Evolutionary conservation across 1,140 invertebrate genomes (phyloP), one percentile per base, ranked within the genome.

Genomic region (Melanaphis sacchari): DNA sequence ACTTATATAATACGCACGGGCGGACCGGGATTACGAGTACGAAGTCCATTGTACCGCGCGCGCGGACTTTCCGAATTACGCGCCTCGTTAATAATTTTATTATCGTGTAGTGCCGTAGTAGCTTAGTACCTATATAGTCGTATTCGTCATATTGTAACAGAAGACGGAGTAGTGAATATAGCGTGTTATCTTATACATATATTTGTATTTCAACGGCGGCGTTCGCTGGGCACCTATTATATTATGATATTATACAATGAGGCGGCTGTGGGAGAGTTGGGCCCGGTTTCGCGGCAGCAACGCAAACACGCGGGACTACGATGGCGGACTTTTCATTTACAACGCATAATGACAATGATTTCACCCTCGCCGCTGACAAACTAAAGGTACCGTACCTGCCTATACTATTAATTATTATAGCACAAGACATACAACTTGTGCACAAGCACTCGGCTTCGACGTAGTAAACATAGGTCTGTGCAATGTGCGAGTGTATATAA

Each of bases 1-100:
- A 49, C 46, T 49, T 49, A 49, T 66, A 76, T 15, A n/a, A 31
- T 31, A 15, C 31, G 59, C 31, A 4, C 15, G 11, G 31, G 59
- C 15, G 59, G 59, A 18, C 31, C 59, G 59, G n/a, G 15, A n/a
- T 76, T 76, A n/a, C 11, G n/a, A 76, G 22, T 38, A 90, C 88
- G 88, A 90, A n/a, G 88, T 90, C 49, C 88, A 90, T 90, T 54
- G 88, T 90, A 18, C 36, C n/a, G n/a, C n/a, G 15, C 7, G 15
- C 66, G 87, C 31, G 87, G 87, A 89, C 88, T 90, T 90, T 52
- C 49, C 49, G 49, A 90, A 90, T 90, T 89, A 40, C 88, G 46
- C 88, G 49, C 43, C 88, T 54, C 88, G 88, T 90, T 52, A 40
- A 90, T 36, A 36, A 90, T n/a, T n/a, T n/a, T n/a, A 31, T 52